These are phyloP conservation scores for Acleris literana DNA, from an alignment of 2,888 invertebrate genomes.

Conservation along the genomic window DNA sequence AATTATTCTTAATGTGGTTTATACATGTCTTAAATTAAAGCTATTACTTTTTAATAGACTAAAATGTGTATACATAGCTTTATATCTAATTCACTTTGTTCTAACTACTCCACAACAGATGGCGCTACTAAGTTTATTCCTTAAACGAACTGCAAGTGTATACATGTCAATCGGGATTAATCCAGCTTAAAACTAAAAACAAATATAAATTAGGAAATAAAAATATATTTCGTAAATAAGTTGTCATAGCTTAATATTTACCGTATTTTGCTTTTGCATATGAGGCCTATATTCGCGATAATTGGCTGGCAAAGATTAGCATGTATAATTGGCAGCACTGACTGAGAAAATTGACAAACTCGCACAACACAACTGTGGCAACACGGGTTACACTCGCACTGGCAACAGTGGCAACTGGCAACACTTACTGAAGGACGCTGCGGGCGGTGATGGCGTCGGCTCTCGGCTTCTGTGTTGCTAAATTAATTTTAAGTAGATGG, in stretches of 20 bases:
- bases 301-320: neutral
- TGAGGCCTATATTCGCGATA: too few species aligned
- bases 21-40: too few species aligned
- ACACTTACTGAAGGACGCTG: constrained; percentile 36
- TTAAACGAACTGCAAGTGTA: neutral
- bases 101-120: constrained; percentile 19
- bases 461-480: constrained; percentile 43
- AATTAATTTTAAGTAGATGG: constrained; percentile 38
- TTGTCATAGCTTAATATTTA: neutral
- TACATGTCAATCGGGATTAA: neutral
- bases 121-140: constrained; percentile 3
- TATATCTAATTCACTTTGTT: neutral
- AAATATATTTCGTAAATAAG: neutral
- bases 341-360: too few species aligned
- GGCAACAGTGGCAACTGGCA: too few species aligned
- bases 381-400: too few species aligned
- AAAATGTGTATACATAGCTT: neutral
- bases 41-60: too few species aligned
- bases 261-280: neutral
- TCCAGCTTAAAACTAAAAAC: too few species aligned
- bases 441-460: constrained; percentile 49
- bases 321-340: neutral
- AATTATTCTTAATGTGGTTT: too few species aligned
- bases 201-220: neutral
- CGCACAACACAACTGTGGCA: too few species aligned